Evolutionary conservation across 2,888 invertebrate genomes (phyloP).

Genomic region (Troides aeacus): DNA sequence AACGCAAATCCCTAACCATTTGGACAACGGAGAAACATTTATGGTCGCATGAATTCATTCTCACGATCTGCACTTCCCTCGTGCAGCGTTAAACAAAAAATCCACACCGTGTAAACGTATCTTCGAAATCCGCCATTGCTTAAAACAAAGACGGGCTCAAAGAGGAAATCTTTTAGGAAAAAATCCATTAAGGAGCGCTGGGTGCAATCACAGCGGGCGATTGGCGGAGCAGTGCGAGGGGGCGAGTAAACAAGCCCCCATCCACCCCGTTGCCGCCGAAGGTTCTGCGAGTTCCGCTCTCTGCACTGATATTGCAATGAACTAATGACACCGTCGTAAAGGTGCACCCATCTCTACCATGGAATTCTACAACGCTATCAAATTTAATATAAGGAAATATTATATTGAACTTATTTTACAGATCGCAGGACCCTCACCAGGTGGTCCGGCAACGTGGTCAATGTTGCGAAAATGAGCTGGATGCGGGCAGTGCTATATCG

Average conservation of each 20-base stretch:
- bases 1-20: no score
- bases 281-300: slow-evolving; percentile 25
- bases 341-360: not conserved
- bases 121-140: slow-evolving; percentile 22
- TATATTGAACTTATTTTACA: not conserved
- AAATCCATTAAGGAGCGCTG: slow-evolving; percentile 36
- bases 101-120: slow-evolving; percentile 26
- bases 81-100: slow-evolving; percentile 20
- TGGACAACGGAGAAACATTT: no score
- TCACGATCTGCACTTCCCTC: not conserved
- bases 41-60: no score
- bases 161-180: slow-evolving; percentile 33
- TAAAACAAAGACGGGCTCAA: slow-evolving; percentile 24
- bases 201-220: slow-evolving; percentile 41
- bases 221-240: slow-evolving; percentile 38
- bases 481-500: no score
- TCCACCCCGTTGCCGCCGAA: slow-evolving; percentile 9
- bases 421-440: no score
- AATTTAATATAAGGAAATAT: not conserved
- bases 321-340: slow-evolving; percentile 18
- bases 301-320: slow-evolving; percentile 20
- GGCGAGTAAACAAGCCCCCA: slow-evolving; percentile 32
- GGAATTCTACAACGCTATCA: no score
- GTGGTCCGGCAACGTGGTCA: no score
- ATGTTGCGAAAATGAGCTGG: no score